A percentile compares a stretch with the other conserved stretches of the same genome.
These are phyloP conservation scores for Eupristina koningsbergeri DNA, from an alignment of 1,140 invertebrate genomes.

Conservation along the genomic window DNA sequence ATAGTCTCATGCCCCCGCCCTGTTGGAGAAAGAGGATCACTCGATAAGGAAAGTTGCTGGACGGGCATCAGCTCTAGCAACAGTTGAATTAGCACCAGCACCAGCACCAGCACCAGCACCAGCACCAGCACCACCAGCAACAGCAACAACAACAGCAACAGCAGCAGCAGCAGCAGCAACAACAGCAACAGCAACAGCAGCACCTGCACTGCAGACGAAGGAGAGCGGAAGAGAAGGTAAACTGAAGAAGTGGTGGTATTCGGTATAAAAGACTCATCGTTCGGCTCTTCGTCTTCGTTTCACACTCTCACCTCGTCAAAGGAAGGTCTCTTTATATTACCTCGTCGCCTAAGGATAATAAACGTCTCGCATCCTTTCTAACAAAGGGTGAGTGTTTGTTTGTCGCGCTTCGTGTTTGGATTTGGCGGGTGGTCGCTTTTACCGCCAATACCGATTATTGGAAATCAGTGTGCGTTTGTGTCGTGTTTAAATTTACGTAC, in stretches of 20 bases:
- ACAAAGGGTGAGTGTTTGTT: slow-evolving; percentile 45
- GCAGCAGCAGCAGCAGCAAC: not conserved
- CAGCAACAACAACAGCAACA: too few species aligned
- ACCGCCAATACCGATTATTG: not conserved
- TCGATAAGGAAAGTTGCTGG: not conserved
- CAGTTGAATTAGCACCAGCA: not conserved
- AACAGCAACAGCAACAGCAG: slow-evolving; percentile 17
- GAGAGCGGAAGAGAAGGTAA: slow-evolving; percentile 60
- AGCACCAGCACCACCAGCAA: not conserved
- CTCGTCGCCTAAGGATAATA: slow-evolving; percentile 38
- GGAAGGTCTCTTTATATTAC: slow-evolving; percentile 24
- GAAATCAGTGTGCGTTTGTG: slow-evolving; percentile 25
- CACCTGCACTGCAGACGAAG: slow-evolving; percentile 9
- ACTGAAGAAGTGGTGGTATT: slow-evolving; percentile 59
- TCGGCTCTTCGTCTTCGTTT: slow-evolving; percentile 67
- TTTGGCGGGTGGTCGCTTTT: not conserved
- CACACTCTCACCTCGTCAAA: slow-evolving; percentile 66
- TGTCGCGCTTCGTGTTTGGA: not conserved
- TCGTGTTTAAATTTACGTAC: not conserved
- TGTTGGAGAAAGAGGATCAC: not conserved
- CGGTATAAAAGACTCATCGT: slow-evolving; percentile 69
- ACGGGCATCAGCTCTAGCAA: not conserved
- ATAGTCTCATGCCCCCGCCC: not conserved
- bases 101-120: too few species aligned
- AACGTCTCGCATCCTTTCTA: slow-evolving; percentile 33